Conservation (phyloP, 2,797 vertebrate species). For the Ceyx erithaca region DNA sequence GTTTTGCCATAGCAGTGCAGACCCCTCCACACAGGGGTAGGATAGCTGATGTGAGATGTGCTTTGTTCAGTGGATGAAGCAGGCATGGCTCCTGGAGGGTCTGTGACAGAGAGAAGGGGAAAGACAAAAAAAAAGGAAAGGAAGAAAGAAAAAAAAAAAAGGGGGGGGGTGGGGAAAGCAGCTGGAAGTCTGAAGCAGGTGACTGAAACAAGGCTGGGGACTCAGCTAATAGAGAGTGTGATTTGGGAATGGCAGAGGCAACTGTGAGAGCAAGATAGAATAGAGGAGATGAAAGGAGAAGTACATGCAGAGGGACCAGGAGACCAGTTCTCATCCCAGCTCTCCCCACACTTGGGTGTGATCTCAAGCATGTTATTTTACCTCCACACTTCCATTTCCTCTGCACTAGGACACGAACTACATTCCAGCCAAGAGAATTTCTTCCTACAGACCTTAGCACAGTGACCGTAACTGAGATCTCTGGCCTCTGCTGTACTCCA, state of each 20-base stretch:
- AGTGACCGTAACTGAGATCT: neutral
- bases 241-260: neutral
- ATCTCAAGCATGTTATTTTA: rapidly evolving
- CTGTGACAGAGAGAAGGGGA: neutral
- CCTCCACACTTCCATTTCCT: neutral
- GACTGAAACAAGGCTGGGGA: neutral
- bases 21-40: neutral
- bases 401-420: neutral
- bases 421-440: neutral
- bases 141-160: no score
- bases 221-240: neutral
- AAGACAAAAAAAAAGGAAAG: no score
- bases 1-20: neutral
- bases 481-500: neutral
- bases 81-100: neutral
- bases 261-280: neutral
- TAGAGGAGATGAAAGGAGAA: neutral
- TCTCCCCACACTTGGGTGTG: neutral
- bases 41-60: neutral
- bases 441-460: neutral
- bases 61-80: neutral
- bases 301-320: neutral
- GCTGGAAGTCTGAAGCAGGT: neutral
- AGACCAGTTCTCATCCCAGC: neutral
- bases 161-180: no score